Conservation (phyloP, 2,888 invertebrate genomes). For the Steinernema hermaphroditum region DNA sequence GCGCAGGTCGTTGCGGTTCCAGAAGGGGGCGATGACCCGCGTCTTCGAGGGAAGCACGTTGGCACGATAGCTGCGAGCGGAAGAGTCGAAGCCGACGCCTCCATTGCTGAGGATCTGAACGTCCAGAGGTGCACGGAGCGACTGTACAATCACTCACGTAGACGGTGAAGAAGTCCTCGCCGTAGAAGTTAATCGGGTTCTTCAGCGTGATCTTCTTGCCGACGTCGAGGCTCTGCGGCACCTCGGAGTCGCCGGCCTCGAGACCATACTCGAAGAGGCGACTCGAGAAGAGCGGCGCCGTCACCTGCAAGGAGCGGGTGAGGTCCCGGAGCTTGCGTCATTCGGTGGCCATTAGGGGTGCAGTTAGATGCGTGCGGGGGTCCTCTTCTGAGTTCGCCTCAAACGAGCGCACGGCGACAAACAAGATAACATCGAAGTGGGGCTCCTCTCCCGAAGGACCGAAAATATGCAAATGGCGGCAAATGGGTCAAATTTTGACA, state of each 20-base stretch:
- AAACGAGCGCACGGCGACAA: slow-evolving; percentile 7
- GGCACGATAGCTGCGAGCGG: slow-evolving; percentile 49
- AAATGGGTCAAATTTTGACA: slow-evolving; percentile 29
- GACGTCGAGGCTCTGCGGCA: slow-evolving; percentile 61
- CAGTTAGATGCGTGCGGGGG: neutral
- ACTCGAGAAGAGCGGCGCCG: slow-evolving; percentile 65
- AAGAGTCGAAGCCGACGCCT: slow-evolving; percentile 62
- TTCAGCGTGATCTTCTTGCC: slow-evolving; percentile 56
- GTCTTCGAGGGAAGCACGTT: slow-evolving; percentile 45
- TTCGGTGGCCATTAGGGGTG: slow-evolving; percentile 3
- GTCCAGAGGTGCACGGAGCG: neutral
- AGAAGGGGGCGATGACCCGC: slow-evolving; percentile 64
- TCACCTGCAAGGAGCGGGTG: slow-evolving; percentile 54
- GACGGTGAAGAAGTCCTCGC: slow-evolving; percentile 53
- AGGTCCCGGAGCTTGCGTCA: slow-evolving; percentile 21
- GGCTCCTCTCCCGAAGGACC: slow-evolving; percentile 12
- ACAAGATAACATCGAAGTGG: slow-evolving; percentile 22
- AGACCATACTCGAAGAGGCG: slow-evolving; percentile 65
- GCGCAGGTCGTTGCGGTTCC: slow-evolving; percentile 66
- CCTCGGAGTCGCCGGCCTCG: slow-evolving; percentile 55
- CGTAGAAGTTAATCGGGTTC: slow-evolving; percentile 60
- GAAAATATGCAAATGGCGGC: slow-evolving; percentile 29
- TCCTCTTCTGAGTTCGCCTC: slow-evolving; percentile 11
- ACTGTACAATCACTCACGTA: slow-evolving; percentile 53
- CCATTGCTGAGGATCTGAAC: slow-evolving; percentile 63